These are phyloP conservation scores for Miichthys miiuy DNA, from an alignment of 2,797 vertebrate genomes.

Conservation along the genomic window DNA sequence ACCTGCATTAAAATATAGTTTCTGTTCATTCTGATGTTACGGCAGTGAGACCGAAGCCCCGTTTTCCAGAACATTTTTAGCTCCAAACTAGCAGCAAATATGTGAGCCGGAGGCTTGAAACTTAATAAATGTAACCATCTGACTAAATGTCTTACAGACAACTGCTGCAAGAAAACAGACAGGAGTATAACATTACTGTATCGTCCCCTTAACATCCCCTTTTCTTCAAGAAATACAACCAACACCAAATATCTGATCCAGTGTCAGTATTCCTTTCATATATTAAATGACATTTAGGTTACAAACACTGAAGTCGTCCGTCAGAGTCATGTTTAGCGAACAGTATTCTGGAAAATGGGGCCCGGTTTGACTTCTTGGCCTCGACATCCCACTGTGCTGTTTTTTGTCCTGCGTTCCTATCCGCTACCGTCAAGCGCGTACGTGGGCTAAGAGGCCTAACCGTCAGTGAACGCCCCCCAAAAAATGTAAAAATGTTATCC, in stretches of 20 bases:
- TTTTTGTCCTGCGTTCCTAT: background rate
- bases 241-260: slow-evolving; percentile 9
- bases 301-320: background rate
- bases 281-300: slow-evolving; percentile 18
- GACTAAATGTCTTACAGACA: background rate
- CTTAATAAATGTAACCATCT: background rate
- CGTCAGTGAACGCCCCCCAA: background rate
- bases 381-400: slow-evolving; percentile 4
- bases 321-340: background rate
- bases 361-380: slow-evolving; percentile 18
- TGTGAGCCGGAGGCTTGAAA: slow-evolving; percentile 1
- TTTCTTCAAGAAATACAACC: background rate
- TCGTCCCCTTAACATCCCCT: background rate
- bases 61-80: slow-evolving; percentile 40
- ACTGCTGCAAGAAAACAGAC: background rate
- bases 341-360: slow-evolving; percentile 39
- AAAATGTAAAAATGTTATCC: background rate
- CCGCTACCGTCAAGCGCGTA: slow-evolving; percentile 11
- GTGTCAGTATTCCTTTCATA: slow-evolving; percentile 29
- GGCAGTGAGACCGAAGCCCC: slow-evolving; percentile 22
- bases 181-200: background rate
- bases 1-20: slow-evolving; percentile 6
- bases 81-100: background rate
- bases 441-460: background rate
- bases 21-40: slow-evolving; percentile 20